Evolutionary conservation across 2,888 invertebrate species (phyloP).

Genomic region (Tiliacea citrago): DNA sequence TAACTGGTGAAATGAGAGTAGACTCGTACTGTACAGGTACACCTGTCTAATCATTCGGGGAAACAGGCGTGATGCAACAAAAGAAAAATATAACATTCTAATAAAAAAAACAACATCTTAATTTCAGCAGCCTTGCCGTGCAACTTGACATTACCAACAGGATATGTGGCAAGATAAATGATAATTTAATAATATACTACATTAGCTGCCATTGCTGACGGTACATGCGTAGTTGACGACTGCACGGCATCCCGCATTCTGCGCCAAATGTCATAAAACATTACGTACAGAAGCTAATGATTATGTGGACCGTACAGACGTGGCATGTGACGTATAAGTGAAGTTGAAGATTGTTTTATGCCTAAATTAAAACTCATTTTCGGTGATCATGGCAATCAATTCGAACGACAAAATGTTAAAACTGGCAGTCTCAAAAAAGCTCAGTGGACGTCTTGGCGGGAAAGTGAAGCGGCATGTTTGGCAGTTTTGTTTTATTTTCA

Average conservation of each 20-base stretch:
- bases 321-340: background rate
- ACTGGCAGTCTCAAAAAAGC: too few species aligned
- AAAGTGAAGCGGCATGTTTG: too few species aligned
- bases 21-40: too few species aligned
- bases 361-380: too few species aligned
- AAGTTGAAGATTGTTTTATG: background rate
- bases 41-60: too few species aligned
- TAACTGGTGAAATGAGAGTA: too few species aligned
- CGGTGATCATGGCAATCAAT: too few species aligned
- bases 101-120: background rate
- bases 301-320: slow-evolving; percentile 38
- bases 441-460: too few species aligned
- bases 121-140: slow-evolving; percentile 35
- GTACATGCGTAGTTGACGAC: slow-evolving; percentile 65
- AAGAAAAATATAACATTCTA: background rate
- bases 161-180: slow-evolving; percentile 30
- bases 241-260: slow-evolving; percentile 61
- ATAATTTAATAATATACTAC: slow-evolving; percentile 9
- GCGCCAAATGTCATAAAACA: slow-evolving; percentile 69
- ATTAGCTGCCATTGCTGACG: slow-evolving; percentile 39
- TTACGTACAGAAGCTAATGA: slow-evolving; percentile 58
- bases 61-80: too few species aligned
- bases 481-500: too few species aligned
- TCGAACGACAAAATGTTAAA: too few species aligned
- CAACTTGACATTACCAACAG: slow-evolving; percentile 15